phyloP scores from a whole-genome alignment of 2,113 vertebrate species.

The Dolichotis patagonum region DNA sequence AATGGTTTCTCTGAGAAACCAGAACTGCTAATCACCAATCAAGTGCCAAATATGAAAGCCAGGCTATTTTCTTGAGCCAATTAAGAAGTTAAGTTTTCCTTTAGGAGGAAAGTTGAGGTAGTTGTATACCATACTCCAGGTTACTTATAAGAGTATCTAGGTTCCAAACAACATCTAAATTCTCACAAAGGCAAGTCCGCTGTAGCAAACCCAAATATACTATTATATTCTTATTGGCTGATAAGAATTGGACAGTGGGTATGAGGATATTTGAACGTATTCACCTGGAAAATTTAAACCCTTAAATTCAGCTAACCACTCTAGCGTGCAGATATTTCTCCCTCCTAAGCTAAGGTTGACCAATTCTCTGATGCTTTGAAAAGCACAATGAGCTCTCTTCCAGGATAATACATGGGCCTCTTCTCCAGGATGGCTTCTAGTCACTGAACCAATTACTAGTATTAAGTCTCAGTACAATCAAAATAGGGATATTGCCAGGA shows the following conservation, averaged over 20 bases:
- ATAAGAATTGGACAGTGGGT: neutral
- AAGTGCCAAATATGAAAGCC: neutral
- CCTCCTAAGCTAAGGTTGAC: neutral
- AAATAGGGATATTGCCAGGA: fast-evolving
- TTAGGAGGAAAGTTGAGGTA: neutral
- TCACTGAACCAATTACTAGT: neutral
- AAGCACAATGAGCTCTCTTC: fast-evolving
- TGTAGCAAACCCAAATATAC: neutral
- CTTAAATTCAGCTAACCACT: neutral
- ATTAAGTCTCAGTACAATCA: neutral
- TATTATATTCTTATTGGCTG: neutral
- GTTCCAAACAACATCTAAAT: neutral
- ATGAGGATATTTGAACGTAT: neutral
- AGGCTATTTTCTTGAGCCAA: neutral
- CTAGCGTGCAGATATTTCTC: neutral
- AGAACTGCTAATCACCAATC: neutral
- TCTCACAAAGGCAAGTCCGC: neutral
- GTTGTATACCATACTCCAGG: no score
- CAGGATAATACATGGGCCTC: fast-evolving
- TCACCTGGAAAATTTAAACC: neutral
- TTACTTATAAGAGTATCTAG: neutral
- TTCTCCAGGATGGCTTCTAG: neutral
- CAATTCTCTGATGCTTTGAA: neutral
- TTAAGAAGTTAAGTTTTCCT: neutral
- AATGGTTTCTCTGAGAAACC: neutral